Conservation (phyloP, 2,888 invertebrate genomes). For the Cryptocephalus primarius region DNA sequence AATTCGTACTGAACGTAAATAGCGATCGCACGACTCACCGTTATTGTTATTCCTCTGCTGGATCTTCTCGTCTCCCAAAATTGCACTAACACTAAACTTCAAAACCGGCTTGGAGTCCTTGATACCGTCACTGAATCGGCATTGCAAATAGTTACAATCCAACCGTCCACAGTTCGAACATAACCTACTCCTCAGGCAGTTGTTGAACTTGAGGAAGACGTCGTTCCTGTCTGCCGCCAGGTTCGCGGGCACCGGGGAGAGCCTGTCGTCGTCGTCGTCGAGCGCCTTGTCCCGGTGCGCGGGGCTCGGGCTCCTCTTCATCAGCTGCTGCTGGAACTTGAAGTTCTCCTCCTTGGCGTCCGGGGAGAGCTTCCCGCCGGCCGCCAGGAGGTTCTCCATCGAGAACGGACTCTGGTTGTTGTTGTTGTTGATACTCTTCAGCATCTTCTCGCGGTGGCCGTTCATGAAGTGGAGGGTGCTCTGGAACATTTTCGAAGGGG, state of each 20-base stretch:
- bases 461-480: slow-evolving; percentile 30
- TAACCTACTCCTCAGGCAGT: slow-evolving; percentile 32
- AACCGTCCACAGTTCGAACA: slow-evolving; percentile 47
- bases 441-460: slow-evolving; percentile 31
- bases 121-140: slow-evolving; percentile 27
- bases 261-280: slow-evolving; percentile 24
- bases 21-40: slow-evolving; percentile 8
- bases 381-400: slow-evolving; percentile 34
- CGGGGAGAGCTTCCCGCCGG: slow-evolving; percentile 31
- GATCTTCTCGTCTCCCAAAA: slow-evolving; percentile 54
- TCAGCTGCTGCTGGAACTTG: slow-evolving; percentile 12
- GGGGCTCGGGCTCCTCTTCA: slow-evolving; percentile 15
- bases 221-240: slow-evolving; percentile 22
- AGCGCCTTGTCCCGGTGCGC: slow-evolving; percentile 16
- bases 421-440: slow-evolving; percentile 31
- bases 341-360: slow-evolving; percentile 19
- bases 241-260: slow-evolving; percentile 20
- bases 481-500: slow-evolving; percentile 27
- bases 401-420: slow-evolving; percentile 34
- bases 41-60: slow-evolving; percentile 16
- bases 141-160: slow-evolving; percentile 42
- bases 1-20: too few relatives aligned
- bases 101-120: slow-evolving; percentile 59
- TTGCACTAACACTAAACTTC: slow-evolving; percentile 89
- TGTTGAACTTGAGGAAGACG: slow-evolving; percentile 30